These are phyloP conservation scores for Cygnus atratus DNA, from an alignment of 2,113 vertebrate genomes.

Conservation along the genomic window DNA sequence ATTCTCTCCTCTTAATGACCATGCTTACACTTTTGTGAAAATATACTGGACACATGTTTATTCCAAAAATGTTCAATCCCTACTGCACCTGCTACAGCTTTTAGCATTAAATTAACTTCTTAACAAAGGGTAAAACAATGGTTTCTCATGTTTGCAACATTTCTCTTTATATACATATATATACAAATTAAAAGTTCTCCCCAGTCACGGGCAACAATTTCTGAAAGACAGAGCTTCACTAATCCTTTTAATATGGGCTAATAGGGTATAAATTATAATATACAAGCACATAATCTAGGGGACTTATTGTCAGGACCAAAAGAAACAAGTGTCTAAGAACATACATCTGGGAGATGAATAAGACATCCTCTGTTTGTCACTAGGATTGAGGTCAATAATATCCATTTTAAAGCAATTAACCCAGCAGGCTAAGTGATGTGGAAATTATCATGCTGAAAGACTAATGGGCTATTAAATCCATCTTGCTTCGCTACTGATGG, in stretches of 20 bases:
- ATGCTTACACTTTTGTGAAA: background rate
- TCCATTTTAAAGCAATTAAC: conserved; percentile 65
- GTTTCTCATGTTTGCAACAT: background rate
- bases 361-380: conserved; percentile 35
- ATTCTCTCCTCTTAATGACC: background rate
- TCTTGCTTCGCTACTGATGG: conserved; percentile 16
- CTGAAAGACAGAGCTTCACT: background rate
- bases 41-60: conserved; percentile 15
- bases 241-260: conserved; percentile 7
- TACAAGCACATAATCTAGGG: conserved; percentile 32
- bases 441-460: conserved; percentile 48
- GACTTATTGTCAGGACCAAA: conserved; percentile 18
- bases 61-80: conserved; percentile 41
- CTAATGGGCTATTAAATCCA: conserved; percentile 48
- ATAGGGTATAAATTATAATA: conserved; percentile 38
- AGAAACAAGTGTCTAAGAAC: conserved; percentile 51
- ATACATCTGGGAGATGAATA: conserved; percentile 51
- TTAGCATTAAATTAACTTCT: conserved; percentile 15
- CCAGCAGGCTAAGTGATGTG: conserved; percentile 43
- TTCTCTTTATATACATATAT: background rate
- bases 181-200: background rate
- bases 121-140: background rate
- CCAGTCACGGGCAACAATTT: background rate
- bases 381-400: conserved; percentile 64
- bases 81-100: conserved; percentile 18